Percentiles rank a stretch among this genome's conserved stretches.
phyloP scores from a whole-genome alignment of 2,797 vertebrate genomes.

The Pteropus rufus region DNA sequence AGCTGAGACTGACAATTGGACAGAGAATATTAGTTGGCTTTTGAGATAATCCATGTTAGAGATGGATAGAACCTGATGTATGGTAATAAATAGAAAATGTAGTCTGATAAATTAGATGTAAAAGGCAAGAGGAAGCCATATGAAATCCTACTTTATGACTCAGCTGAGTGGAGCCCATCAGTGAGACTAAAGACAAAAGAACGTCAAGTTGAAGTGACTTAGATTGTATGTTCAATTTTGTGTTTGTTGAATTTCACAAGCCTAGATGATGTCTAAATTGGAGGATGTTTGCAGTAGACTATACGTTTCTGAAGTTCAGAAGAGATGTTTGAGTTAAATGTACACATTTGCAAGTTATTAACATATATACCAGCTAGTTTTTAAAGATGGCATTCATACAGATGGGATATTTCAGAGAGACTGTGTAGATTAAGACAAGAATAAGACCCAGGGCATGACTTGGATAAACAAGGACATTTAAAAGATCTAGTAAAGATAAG shows the following conservation, averaged over 20 bases:
- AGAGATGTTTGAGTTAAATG: background rate
- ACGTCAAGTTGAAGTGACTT: background rate
- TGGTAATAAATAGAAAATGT: background rate
- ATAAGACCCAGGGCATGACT: background rate
- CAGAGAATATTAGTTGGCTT: background rate
- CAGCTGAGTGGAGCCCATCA: background rate
- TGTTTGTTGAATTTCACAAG: background rate
- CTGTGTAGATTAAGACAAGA: background rate
- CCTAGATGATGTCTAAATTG: background rate
- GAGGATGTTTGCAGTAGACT: background rate
- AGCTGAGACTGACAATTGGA: background rate
- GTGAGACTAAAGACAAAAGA: background rate
- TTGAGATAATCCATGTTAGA: background rate
- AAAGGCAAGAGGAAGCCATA: background rate
- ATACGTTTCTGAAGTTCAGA: background rate
- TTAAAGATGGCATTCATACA: background rate
- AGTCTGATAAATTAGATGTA: background rate
- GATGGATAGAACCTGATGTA: background rate
- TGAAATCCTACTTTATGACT: background rate
- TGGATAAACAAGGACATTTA: background rate
- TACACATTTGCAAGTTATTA: background rate
- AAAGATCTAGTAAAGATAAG: background rate
- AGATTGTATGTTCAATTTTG: background rate
- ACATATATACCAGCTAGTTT: background rate
- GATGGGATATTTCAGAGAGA: background rate